Base-by-base conservation (phyloP, 2,888 invertebrate species). In the Apodemia zela region DNA sequence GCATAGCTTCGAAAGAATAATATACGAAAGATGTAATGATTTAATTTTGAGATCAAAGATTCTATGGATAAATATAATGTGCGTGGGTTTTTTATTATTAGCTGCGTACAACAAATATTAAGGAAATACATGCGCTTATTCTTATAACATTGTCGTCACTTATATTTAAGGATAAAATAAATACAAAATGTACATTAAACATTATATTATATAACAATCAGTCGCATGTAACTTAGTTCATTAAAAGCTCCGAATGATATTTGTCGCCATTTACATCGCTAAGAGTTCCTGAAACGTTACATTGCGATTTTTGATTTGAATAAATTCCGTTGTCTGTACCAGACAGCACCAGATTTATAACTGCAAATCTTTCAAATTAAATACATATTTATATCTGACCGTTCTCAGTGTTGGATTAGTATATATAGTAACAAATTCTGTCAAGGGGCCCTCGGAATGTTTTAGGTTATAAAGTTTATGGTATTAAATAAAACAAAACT, bases 161-260 rank as follows among this genome's bases (percentile, higher is more conserved):
- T 54, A 54, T 13, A 54, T 54, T 54, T 54, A 54, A 54, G 25
- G 54, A 54, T 54, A 21, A 54, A 54, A 54, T 11, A 54, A 54
- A 54, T 54, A 18, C 11, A 42, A 42, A 42, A 54, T 54, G 54
- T 54, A 54, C 54, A 54, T 54, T 54, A 49, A 18, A 49, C n/a
- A 57, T 54, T 54, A 54, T 72, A 68, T 71, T 68, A 71, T 66
- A 66, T 75, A 77, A 80, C 75, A 78, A 74, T 84, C 82, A 84
- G 82, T 84, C 82, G 73, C 69, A 70, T 66, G 62, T 74, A 69
- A 73, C 72, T 76, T 79, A 79, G 72, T 72, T 73, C 67, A 72
- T 77, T 77, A 68, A 68, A 82, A 82, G 81, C 78, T 82, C 82
- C 71, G 74, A 72, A 71, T 25, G 54, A 54, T 54, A 54, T 29